Evolutionary conservation across 1,140 invertebrate species (phyloP), one percentile per base, ranked within the genome.

Genomic region (Dolichoris vasculosae): DNA sequence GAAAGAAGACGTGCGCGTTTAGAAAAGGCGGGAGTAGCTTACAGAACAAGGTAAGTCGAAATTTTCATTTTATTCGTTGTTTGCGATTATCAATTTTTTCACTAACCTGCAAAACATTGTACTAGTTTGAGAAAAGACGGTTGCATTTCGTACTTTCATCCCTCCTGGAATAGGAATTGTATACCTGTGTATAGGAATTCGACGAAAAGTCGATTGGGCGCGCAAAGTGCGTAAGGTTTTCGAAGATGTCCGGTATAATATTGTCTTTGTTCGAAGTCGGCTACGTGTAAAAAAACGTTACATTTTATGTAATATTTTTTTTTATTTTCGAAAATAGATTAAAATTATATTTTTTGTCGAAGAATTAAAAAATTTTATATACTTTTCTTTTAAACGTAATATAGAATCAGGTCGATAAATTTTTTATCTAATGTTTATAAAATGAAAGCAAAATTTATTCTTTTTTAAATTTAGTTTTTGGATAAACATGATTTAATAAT

Each of bases 11-110:
- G 64, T n/a, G 35, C 80, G 64, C 23, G 82, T 43, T 48, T 51
- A 2, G 46, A 84, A 84, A 84, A 84, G 83, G 83, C 75, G 83
- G 75, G 75, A 84, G 83, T 64, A 46, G 48, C 67, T 46, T 59
- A 15, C 8, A 38, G 38, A 73, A 23, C 69, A 32, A 55, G 67
- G 46, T 38, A 43, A 26, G 71, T 26, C 55, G 43, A 46, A 11
- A 26, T 48, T 46, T 75, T 75, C 35, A n/a, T 46, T 75, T 15
- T 26, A 26, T 73, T 81, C n/a, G 63, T 81, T 30, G 7, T 8
- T 40, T 67, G 35, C 17, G 38, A 67, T 32, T 32, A 67, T 32
- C 30, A 32, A 32, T 30, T 32, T 7, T 67, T 67, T 67, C 30
- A 17, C 11, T 51, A 17, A 0, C 23, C 67, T 71, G 15, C 67